Base-by-base conservation (phyloP, 2,113 vertebrate genomes). In the Aphyosemion australe region DNA sequence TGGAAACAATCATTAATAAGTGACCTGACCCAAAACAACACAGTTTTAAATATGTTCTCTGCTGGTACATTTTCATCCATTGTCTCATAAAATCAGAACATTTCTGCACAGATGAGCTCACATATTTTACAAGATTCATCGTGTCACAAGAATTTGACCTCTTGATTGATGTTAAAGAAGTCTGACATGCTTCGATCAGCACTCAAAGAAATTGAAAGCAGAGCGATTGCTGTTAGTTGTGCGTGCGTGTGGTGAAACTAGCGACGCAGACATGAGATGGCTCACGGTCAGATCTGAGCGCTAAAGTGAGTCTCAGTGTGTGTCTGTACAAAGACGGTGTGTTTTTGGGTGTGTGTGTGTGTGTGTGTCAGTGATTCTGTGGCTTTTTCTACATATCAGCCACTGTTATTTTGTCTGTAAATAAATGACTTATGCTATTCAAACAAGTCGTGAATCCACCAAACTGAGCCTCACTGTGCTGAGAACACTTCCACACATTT, bases 361-460 rank as follows among this genome's bases (percentile, higher is more conserved):
- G 48, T 46, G 78, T 82, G 65, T 77, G 59, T 76, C 46, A 20
- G 66, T 79, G 58, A 72, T 54, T 39, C 41, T 70, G 77, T 86
- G 76, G 21, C 80, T 70, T 59, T 69, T 70, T 68, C 64, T 83
- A 74, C 56, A 76, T 14, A 0, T 80, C 69, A 32, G 61, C 78
- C 80, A 79, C 74, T 80, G 26, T 53, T 45, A 32, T 77, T 81
- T 65, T 77, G n/a, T n/a, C n/a, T n/a, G 51, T 67, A 82, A 86
- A 84, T 83, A 87, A 90, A 87, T 86, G 87, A 89, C 65, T 48
- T 55, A 77, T 79, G 83, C 87, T 62, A 83, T 86, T 86, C 87
- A 86, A 87, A 84, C 87, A 88, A 89, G 87, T 83, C 76, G 6
- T 26, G 45, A 78, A 79, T 77, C 74, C 61, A 54, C 61, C 67